Conservation (phyloP, 2,888 invertebrate species). For the Hedya salicella region DNA sequence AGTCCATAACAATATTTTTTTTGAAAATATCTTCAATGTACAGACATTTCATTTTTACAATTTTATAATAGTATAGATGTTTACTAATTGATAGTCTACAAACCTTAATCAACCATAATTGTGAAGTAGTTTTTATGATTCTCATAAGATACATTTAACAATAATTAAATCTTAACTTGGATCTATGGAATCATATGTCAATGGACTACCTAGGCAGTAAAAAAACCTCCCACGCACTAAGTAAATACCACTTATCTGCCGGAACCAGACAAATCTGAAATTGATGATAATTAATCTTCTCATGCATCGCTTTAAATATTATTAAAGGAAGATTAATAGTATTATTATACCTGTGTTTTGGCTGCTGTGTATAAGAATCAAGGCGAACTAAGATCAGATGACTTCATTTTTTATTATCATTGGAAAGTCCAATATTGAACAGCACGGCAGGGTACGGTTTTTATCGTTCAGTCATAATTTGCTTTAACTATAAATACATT, state of each 20-base stretch:
- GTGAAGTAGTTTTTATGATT: no score
- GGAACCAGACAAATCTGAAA: constrained; percentile 36
- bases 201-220: not conserved
- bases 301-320: constrained; percentile 14
- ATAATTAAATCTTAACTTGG: no score
- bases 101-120: no score
- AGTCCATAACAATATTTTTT: no score
- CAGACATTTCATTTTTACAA: no score
- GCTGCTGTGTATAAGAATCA: constrained; percentile 29
- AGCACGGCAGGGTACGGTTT: no score
- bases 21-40: no score
- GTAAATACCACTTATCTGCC: constrained; percentile 18
- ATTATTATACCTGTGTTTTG: constrained; percentile 36
- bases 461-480: no score
- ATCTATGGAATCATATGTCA: not conserved
- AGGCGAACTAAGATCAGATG: constrained; percentile 35
- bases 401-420: constrained; percentile 28
- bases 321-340: constrained; percentile 37
- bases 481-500: no score
- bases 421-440: not conserved
- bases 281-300: constrained; percentile 32
- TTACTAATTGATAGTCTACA: no score
- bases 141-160: no score
- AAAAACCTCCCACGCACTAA: constrained; percentile 12
- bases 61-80: no score